A percentile compares a stretch with the other conserved stretches of the same genome.
phyloP scores from a whole-genome alignment of 2,888 invertebrate genomes.

The Stomorhina lunata region DNA sequence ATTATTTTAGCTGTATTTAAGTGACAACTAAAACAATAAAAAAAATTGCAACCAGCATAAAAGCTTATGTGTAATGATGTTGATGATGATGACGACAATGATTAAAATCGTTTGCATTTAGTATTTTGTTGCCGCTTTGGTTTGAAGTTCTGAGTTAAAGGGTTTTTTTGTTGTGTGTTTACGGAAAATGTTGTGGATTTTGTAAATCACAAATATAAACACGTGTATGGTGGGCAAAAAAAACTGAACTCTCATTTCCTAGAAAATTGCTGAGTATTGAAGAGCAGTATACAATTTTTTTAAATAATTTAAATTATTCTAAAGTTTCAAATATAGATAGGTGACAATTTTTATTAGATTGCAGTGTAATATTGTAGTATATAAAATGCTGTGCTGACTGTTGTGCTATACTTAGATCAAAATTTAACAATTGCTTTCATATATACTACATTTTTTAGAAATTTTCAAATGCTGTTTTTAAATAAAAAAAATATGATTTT shows the following conservation, averaged over 20 bases:
- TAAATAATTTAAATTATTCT: too few species aligned
- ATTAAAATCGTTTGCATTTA: slow-evolving; percentile 56
- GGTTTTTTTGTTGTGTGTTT: slow-evolving; percentile 14
- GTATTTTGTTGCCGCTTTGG: slow-evolving; percentile 27
- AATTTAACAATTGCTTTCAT: too few species aligned
- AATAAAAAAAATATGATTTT: too few species aligned
- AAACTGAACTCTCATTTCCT: slow-evolving; percentile 14
- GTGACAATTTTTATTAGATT: too few species aligned
- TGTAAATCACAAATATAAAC: slow-evolving; percentile 59
- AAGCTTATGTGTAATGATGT: slow-evolving; percentile 47
- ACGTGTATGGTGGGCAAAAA: slow-evolving; percentile 10
- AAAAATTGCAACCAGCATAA: slow-evolving; percentile 41
- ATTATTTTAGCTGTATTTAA: slow-evolving; percentile 57
- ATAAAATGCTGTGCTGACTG: too few species aligned
- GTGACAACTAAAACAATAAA: slow-evolving; percentile 36
- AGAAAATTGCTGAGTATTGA: slow-evolving; percentile 3
- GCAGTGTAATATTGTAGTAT: too few species aligned
- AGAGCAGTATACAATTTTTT: slow-evolving; percentile 11
- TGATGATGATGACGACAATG: slow-evolving; percentile 45
- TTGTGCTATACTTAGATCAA: too few species aligned
- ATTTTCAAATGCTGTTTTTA: too few species aligned
- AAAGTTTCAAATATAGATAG: too few species aligned
- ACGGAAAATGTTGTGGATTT: slow-evolving; percentile 57
- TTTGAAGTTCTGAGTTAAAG: slow-evolving; percentile 6
- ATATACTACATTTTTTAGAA: too few species aligned